phyloP scores from a whole-genome alignment of 2,888 invertebrate species.

The Antheraea yamamai region DNA sequence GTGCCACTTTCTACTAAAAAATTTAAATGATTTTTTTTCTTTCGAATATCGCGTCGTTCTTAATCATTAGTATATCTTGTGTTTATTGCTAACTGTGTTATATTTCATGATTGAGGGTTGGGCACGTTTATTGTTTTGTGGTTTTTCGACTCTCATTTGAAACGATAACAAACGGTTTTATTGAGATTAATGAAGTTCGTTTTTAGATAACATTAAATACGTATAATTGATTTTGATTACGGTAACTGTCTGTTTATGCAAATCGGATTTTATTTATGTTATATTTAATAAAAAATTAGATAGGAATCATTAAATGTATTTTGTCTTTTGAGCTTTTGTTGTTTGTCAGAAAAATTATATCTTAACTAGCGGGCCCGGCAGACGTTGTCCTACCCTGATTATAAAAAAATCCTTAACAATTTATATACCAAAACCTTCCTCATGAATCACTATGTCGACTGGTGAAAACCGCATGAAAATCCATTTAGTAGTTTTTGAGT shows the following conservation, averaged over 20 bases:
- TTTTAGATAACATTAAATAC: slow-evolving; percentile 9
- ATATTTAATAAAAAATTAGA: slow-evolving; percentile 1
- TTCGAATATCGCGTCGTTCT: slow-evolving; percentile 4
- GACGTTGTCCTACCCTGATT: too few relatives aligned
- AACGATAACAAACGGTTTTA: slow-evolving; percentile 7
- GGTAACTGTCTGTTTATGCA: background rate
- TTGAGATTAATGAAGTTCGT: slow-evolving; percentile 12
- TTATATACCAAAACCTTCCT: too few relatives aligned
- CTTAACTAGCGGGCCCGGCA: too few relatives aligned
- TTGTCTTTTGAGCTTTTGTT: background rate
- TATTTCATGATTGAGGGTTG: slow-evolving; percentile 6
- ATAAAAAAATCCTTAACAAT: too few relatives aligned
- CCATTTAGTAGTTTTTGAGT: too few relatives aligned
- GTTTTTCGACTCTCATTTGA: background rate
- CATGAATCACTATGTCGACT: too few relatives aligned
- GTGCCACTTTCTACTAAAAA: background rate
- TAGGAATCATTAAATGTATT: background rate
- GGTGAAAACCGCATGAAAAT: too few relatives aligned
- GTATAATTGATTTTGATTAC: slow-evolving; percentile 7
- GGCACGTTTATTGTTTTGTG: slow-evolving; percentile 8
- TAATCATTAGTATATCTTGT: slow-evolving; percentile 5
- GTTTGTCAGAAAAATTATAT: too few relatives aligned
- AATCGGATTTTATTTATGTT: background rate
- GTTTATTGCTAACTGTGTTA: slow-evolving; percentile 10
- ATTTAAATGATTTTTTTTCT: background rate